These are phyloP conservation scores for Characodon lateralis DNA, from an alignment of 2,797 vertebrate genomes.

Conservation along the genomic window DNA sequence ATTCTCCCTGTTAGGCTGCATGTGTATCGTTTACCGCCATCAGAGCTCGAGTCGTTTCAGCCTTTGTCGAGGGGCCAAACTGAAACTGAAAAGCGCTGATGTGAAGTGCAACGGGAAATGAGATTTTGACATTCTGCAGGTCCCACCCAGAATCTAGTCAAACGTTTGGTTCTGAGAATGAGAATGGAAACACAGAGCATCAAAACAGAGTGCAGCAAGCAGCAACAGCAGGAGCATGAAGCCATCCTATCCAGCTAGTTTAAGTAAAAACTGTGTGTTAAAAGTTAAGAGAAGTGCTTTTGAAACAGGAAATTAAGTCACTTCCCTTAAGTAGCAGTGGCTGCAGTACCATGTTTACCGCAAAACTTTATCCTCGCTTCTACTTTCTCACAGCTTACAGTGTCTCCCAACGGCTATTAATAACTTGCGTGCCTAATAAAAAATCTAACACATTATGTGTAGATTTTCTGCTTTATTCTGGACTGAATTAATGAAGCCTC, in stretches of 20 bases:
- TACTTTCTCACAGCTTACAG: constrained; percentile 38
- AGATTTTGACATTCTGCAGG: constrained; percentile 63
- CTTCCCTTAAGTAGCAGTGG: constrained; percentile 57
- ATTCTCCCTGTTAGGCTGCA: constrained; percentile 37
- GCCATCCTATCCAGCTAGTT: constrained; percentile 23
- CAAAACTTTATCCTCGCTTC: constrained; percentile 47
- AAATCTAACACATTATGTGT: neutral
- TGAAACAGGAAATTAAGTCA: constrained; percentile 74
- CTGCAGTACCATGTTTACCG: constrained; percentile 32
- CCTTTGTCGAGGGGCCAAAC: constrained; percentile 30
- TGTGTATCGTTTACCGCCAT: constrained; percentile 41
- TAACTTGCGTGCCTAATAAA: neutral
- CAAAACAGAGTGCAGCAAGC: constrained; percentile 14
- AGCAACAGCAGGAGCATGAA: constrained; percentile 23
- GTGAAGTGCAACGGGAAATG: constrained; percentile 55
- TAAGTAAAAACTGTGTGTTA: constrained; percentile 43
- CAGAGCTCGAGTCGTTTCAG: constrained; percentile 49
- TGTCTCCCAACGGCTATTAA: neutral
- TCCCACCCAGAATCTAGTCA: constrained; percentile 55
- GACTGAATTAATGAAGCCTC: constrained; percentile 12
- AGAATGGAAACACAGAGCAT: constrained; percentile 46
- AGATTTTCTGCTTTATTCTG: neutral
- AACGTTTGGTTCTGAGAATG: constrained; percentile 32
- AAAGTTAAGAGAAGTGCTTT: constrained; percentile 60
- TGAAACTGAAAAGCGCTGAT: constrained; percentile 59